These are phyloP conservation scores for Psettodes erumei DNA, from an alignment of 2,113 vertebrate species.

Conservation along the genomic window DNA sequence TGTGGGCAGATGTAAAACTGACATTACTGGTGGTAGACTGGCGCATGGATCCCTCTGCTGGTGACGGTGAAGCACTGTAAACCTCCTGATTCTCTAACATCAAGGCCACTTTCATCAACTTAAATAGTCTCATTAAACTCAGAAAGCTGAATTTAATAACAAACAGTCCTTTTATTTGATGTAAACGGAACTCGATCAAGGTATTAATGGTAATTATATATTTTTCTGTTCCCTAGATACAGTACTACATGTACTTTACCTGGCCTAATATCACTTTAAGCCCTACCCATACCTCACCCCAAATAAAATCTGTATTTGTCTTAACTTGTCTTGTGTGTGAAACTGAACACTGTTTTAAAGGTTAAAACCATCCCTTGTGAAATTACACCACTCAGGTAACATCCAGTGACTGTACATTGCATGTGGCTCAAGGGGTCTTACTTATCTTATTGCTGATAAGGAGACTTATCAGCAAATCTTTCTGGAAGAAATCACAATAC, in stretches of 20 bases:
- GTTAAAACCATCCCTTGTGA: too few relatives aligned
- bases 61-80: not conserved
- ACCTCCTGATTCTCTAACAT: too few relatives aligned
- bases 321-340: not conserved
- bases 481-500: not conserved
- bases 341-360: not conserved
- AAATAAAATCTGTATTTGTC: too few relatives aligned
- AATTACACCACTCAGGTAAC: not conserved
- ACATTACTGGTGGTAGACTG: not conserved
- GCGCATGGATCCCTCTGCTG: slow-evolving; percentile 59
- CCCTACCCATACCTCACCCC: too few relatives aligned
- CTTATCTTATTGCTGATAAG: too few relatives aligned
- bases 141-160: not conserved
- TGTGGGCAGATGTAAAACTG: slow-evolving; percentile 22
- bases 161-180: not conserved
- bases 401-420: not conserved
- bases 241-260: not conserved
- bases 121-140: not conserved
- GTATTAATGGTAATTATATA: not conserved
- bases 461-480: too few relatives aligned
- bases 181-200: not conserved
- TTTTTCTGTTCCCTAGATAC: not conserved
- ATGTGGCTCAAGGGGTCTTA: too few relatives aligned
- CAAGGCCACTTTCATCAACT: not conserved
- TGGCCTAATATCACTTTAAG: not conserved